phyloP scores from a whole-genome alignment of 1,140 invertebrate species.

The Kradibia gibbosae region DNA sequence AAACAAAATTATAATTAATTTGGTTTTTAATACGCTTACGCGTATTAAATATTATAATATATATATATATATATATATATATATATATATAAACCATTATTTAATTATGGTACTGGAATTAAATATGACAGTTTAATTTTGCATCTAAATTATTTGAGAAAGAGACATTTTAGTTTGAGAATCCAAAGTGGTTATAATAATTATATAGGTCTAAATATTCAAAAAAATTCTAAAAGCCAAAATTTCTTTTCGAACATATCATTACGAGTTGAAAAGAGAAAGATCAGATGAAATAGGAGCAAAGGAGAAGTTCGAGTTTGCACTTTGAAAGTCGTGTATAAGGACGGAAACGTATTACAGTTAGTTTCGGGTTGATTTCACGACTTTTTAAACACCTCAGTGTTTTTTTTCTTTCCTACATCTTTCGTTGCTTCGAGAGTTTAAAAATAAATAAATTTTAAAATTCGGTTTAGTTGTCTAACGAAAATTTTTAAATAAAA shows the following conservation, averaged over 20 bases:
- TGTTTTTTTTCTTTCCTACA: slow-evolving; percentile 24
- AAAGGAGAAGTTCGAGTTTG: not conserved
- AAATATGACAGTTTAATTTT: slow-evolving; percentile 37
- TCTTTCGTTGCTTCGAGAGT: slow-evolving; percentile 44
- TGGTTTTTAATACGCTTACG: too few relatives aligned
- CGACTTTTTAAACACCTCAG: slow-evolving; percentile 41
- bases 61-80: too few relatives aligned
- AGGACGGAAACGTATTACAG: slow-evolving; percentile 47
- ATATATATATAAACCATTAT: not conserved
- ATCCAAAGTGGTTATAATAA: slow-evolving; percentile 48
- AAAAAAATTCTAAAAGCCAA: slow-evolving; percentile 46
- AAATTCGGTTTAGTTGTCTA: slow-evolving; percentile 30
- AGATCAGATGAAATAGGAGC: slow-evolving; percentile 4
- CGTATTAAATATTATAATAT: too few relatives aligned
- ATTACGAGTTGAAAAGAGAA: not conserved
- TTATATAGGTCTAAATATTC: slow-evolving; percentile 49
- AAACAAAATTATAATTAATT: too few relatives aligned
- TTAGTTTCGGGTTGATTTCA: slow-evolving; percentile 47
- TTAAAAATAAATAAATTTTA: slow-evolving; percentile 40
- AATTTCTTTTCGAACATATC: slow-evolving; percentile 19
- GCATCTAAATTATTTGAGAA: slow-evolving; percentile 46
- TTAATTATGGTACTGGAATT: slow-evolving; percentile 20
- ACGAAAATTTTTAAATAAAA: slow-evolving; percentile 35
- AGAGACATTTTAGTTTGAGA: slow-evolving; percentile 39
- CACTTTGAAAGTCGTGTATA: slow-evolving; percentile 48